Evolutionary conservation across 1,140 invertebrate species (phyloP).

Genomic region (Drosophila biarmipes): DNA sequence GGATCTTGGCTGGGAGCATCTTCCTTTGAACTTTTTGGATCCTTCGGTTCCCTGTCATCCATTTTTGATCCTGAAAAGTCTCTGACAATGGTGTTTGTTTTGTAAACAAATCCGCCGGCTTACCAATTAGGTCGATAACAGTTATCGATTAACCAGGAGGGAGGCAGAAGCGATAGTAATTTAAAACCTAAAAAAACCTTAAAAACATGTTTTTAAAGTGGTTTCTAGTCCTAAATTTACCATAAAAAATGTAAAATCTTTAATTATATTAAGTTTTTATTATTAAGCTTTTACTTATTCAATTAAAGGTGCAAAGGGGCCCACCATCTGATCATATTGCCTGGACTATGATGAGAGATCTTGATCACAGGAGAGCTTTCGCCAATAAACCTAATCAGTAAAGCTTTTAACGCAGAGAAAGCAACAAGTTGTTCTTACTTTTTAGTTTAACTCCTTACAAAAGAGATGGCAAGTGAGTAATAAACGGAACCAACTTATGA

Average conservation of each 20-base stretch:
- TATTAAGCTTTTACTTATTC: background rate
- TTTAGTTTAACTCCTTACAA: background rate
- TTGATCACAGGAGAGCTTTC: slow-evolving; percentile 32
- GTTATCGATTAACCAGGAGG: slow-evolving; percentile 11
- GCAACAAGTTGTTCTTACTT: slow-evolving; percentile 29
- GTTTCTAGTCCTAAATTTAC: background rate
- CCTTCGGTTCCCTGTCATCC: background rate
- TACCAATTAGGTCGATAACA: background rate
- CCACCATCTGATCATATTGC: slow-evolving; percentile 4
- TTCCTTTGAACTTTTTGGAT: background rate
- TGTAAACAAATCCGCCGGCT: slow-evolving; percentile 28
- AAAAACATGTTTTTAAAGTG: background rate
- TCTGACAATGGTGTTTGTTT: background rate
- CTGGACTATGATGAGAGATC: slow-evolving; percentile 2
- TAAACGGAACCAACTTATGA: background rate
- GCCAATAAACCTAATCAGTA: slow-evolving; percentile 29
- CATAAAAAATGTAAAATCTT: background rate
- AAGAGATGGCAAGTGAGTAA: slow-evolving; percentile 43
- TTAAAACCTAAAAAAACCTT: background rate
- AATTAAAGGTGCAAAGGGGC: background rate
- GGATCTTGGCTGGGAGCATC: background rate
- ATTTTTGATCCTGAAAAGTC: background rate
- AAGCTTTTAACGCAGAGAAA: slow-evolving; percentile 36
- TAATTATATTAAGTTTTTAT: background rate
- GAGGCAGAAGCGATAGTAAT: slow-evolving; percentile 1